Base-by-base conservation (phyloP, 92 coral and sea anemone genomes). In the Zoanthus solanderi region DNA sequence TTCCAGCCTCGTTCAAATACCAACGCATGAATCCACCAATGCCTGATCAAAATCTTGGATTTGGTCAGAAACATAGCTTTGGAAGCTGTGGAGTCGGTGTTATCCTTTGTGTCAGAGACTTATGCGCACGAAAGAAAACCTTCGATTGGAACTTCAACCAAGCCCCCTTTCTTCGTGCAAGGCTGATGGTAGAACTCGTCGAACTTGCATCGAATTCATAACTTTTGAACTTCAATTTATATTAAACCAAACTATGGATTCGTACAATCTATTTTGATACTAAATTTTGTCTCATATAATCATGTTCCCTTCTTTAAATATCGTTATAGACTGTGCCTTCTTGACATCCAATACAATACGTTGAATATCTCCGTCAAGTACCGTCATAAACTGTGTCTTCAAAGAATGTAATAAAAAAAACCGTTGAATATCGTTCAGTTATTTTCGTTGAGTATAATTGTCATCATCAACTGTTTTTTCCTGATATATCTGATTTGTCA, bases 71-170 rank as follows among this genome's bases (percentile, higher is more conserved):
- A 56, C 82, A 88, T 34, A 78, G 83, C 28, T 83, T 52, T 15
- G 89, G 87, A 58, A 90, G 89, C 67, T 90, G 92, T 78, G 89
- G 89, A 1, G 88, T 90, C 78, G 87, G 85, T 30, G 90, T 83
- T 17, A 57, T 89, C 11, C 63, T 76, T 52, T 84, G 85, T n/a
- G 78, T 74, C 16, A 16, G 71, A 65, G 32, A 65, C 32, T 65
- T 65, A 28, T 65, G 71, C 32, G 71, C 29, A 65, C 30, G 71
- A 65, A 65, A 65, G 32, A 65, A 65, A 65, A 65, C 31, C 29
- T 65, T 65, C 71, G 71, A 65, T 65, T 65, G 71, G 71, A 65
- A 65, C 71, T 28, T 65, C 71, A 65, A 65, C 71, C 71, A 65
- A 28, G 71, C 71, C 71, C 71, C 71, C 71, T 28, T 65, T 65